Evolutionary conservation across 2,888 invertebrate genomes (phyloP), one percentile per base, ranked within the genome.

Genomic region (Rhabditophanes sp.): DNA sequence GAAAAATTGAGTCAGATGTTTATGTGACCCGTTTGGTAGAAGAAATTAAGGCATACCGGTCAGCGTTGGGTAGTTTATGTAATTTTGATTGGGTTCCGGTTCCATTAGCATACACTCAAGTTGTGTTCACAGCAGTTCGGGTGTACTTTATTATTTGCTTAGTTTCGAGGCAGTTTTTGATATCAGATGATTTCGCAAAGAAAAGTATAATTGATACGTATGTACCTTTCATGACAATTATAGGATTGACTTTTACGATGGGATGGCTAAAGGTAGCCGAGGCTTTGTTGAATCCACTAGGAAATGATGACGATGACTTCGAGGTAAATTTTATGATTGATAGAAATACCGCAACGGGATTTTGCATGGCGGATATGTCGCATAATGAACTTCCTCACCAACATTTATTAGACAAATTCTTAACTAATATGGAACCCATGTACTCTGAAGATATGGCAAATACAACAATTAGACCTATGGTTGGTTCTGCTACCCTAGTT

Each of bases 261-360:
- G 57, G 57, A 11, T 57, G 56, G 56, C 51, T 57, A 47, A 57
- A 57, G 34, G 52, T 51, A 16, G 57, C 57, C 16, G 56, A 57
- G 28, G 47, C 48, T 30, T 31, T 57, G 33, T 48, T 57, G 48
- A 56, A 57, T 38, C 57, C 57, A 3, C 36, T 56, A 17, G 57
- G 56, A 21, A 52, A 56, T 31, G 55, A 56, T 30, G 55, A 56
- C 26, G 53, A 56, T 26, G 56, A 55, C 30, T 56, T 54, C 19
- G 56, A 56, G 23, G 21, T 32, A 7, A 7, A 14, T 8, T 4
- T n/a, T n/a, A n/a, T n/a, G n/a, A n/a, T n/a, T n/a, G n/a, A n/a
- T n/a, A n/a, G n/a, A 22, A 9, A 9, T 22, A 9, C 23, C 23
- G 9, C 23, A 9, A 9, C 23, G 23, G 23, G 23, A 22, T 22